Conservation (phyloP, 2,888 invertebrate species). For the Tricholauxania praeusta region DNA sequence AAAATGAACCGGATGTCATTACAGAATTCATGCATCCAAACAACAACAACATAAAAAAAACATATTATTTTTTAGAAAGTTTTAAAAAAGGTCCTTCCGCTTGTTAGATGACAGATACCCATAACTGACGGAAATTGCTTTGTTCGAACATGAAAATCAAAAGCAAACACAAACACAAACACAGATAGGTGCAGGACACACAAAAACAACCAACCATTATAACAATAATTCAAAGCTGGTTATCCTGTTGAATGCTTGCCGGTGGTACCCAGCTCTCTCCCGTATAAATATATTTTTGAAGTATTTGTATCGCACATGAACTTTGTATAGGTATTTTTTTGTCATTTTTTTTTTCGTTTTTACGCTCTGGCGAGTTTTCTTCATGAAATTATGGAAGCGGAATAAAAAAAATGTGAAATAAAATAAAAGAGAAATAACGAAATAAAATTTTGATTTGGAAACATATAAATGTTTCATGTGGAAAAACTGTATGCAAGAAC, state of each 20-base stretch:
- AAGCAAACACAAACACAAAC: slow-evolving; percentile 11
- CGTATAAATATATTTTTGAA: too few species aligned
- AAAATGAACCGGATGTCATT: slow-evolving; percentile 24
- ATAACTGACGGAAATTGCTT: slow-evolving; percentile 28
- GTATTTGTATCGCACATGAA: too few species aligned
- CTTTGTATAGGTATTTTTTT: too few species aligned
- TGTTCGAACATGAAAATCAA: slow-evolving; percentile 23
- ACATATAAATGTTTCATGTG: too few species aligned
- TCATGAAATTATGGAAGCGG: too few species aligned
- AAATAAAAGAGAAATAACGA: too few species aligned
- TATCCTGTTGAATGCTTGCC: slow-evolving; percentile 6
- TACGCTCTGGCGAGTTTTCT: too few species aligned
- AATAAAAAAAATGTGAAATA: too few species aligned
- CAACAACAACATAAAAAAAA: neutral
- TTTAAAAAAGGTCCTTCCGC: slow-evolving; percentile 21
- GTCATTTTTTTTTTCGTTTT: too few species aligned
- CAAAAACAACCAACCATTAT: slow-evolving; percentile 3
- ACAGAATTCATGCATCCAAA: slow-evolving; percentile 17
- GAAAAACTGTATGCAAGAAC: too few species aligned
- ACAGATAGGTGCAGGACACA: neutral
- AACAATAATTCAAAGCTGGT: slow-evolving; percentile 20
- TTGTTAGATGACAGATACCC: slow-evolving; percentile 19
- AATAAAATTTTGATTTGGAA: too few species aligned
- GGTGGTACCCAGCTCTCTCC: too few species aligned
- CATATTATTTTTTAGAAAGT: neutral